These are phyloP conservation scores for Crypturellus undulatus DNA, from an alignment of 2,113 vertebrate genomes.

Conservation along the genomic window DNA sequence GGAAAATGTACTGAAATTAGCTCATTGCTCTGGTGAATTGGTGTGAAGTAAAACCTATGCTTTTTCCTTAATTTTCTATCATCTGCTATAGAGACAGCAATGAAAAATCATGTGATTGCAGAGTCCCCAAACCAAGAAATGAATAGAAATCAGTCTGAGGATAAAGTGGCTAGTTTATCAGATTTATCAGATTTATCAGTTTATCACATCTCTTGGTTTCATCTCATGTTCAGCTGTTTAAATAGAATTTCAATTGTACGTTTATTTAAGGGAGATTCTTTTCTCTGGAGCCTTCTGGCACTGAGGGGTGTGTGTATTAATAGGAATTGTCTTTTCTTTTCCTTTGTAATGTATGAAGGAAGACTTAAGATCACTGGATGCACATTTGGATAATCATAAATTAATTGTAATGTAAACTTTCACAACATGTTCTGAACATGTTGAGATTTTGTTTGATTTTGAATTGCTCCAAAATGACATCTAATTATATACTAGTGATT, in stretches of 20 bases:
- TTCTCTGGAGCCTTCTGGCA: slow-evolving; percentile 18
- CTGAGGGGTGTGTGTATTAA: slow-evolving; percentile 21
- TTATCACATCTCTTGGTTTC: neutral
- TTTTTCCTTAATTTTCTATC: slow-evolving; percentile 10
- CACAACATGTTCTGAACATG: slow-evolving; percentile 67
- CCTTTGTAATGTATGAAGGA: slow-evolving; percentile 46
- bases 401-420: slow-evolving; percentile 74
- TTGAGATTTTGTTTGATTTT: slow-evolving; percentile 74
- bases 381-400: slow-evolving; percentile 70
- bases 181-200: neutral
- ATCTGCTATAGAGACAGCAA: slow-evolving; percentile 3
- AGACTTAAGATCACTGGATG: slow-evolving; percentile 60
- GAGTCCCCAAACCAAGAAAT: neutral
- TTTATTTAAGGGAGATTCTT: slow-evolving; percentile 25
- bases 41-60: slow-evolving; percentile 27
- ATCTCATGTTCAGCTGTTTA: neutral
- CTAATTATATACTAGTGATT: slow-evolving; percentile 74
- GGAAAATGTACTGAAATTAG: slow-evolving; percentile 48
- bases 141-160: neutral
- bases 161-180: slow-evolving; percentile 12
- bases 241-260: slow-evolving; percentile 30
- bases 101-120: neutral
- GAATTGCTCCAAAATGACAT: slow-evolving; percentile 75
- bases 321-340: slow-evolving; percentile 25
- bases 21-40: slow-evolving; percentile 51